These are phyloP conservation scores for Rhinolophus sinicus DNA, from an alignment of 2,113 vertebrate genomes.

Conservation along the genomic window DNA sequence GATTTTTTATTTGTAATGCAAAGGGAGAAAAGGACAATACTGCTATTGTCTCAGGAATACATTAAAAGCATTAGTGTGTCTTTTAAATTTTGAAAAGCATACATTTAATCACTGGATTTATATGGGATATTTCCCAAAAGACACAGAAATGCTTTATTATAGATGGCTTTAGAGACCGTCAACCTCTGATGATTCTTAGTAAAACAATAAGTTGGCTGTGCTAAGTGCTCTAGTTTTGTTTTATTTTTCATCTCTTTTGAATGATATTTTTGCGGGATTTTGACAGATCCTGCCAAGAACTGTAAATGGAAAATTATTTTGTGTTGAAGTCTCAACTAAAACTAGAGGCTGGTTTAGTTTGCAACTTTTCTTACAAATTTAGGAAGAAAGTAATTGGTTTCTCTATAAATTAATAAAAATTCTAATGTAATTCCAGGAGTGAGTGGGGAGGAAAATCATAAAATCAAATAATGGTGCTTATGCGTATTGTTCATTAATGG, in stretches of 20 bases:
- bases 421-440: not conserved
- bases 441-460: not conserved
- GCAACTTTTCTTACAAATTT: not conserved
- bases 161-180: not conserved
- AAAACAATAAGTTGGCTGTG: not conserved
- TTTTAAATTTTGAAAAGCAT: not conserved
- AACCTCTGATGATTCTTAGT: not conserved
- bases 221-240: not conserved
- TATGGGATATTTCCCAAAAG: not conserved
- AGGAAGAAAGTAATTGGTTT: not conserved
- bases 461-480: not conserved
- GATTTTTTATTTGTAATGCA: constrained; percentile 13
- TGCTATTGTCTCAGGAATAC: not conserved
- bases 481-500: not conserved
- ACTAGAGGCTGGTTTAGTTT: not conserved
- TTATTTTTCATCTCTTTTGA: constrained; percentile 20
- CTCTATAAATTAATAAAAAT: not conserved
- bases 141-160: not conserved
- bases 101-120: not conserved
- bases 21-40: not conserved
- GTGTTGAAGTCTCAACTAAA: not conserved
- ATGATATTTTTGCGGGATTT: not conserved
- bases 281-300: not conserved
- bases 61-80: not conserved
- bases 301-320: not conserved